phyloP scores from a whole-genome alignment of 2,888 invertebrate species.

The Rutpela maculata region DNA sequence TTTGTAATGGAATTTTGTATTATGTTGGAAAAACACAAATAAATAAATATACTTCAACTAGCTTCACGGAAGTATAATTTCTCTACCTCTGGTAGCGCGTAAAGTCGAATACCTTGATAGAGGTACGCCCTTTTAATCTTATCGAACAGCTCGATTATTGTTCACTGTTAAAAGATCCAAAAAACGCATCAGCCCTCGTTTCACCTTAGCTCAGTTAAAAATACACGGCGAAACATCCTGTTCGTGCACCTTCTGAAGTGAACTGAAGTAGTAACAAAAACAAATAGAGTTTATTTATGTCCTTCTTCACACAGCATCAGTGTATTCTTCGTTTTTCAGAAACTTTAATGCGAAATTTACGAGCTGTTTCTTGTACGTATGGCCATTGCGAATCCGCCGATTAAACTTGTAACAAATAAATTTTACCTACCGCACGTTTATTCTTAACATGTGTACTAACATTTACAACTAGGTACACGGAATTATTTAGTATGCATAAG shows the following conservation, averaged over 20 bases:
- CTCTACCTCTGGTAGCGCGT: too few species aligned
- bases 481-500: conserved; percentile 37
- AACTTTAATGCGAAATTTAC: conserved; percentile 21
- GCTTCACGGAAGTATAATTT: too few species aligned
- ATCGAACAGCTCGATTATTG: background rate
- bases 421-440: conserved; percentile 26
- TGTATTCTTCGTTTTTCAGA: conserved; percentile 14
- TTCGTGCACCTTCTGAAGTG: conserved; percentile 15
- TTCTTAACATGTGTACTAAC: conserved; percentile 28
- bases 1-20: too few species aligned
- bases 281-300: conserved; percentile 32
- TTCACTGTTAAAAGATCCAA: background rate
- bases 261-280: conserved; percentile 19
- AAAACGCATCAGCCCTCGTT: background rate
- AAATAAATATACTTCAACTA: too few species aligned
- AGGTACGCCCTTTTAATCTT: background rate
- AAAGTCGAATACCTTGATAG: too few species aligned
- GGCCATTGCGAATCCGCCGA: conserved; percentile 14
- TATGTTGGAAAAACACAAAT: too few species aligned
- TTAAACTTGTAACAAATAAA: conserved; percentile 11
- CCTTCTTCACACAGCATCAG: conserved; percentile 8
- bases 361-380: conserved; percentile 17
- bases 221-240: conserved; percentile 8
- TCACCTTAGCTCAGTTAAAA: conserved; percentile 3
- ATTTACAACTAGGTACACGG: conserved; percentile 31